Base-by-base conservation (phyloP, 2,797 vertebrate genomes). In the Enteromius viviparus region DNA sequence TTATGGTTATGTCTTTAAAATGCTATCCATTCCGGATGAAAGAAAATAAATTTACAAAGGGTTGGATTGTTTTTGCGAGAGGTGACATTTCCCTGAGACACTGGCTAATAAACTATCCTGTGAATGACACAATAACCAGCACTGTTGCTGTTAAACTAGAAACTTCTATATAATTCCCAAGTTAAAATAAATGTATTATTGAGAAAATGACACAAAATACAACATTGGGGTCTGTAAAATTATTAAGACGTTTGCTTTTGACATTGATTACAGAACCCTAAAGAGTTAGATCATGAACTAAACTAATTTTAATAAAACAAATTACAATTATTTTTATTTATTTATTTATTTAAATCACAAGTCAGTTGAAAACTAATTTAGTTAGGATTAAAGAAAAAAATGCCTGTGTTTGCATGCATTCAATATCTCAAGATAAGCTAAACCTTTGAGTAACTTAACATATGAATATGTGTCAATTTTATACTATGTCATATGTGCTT, bases 401-500 rank as follows among this genome's bases (percentile, higher is more conserved):
- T n/a, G 21, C 42, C 26, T 37, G 15, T 49, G 49, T 81, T 49
- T 49, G 45, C 12, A 64, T 26, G 69, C 79, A 72, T 64, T 81
- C 45, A 81, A 19, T 23, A 74, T 74, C 29, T 75, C 14, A 74
- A 74, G 62, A 82, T 76, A 66, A 76, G 29, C 49, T 32, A 42
- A 76, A 65, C 47, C n/a, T 37, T 65, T 82, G 21, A 76, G 17
- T 29, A 76, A 53, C 34, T 78, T 62, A n/a, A 83, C 75, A 47
- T 45, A 58, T 58, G 65, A 83, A 83, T 53, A 76, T 42, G 10
- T 34, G 40, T 60, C 81, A 78, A 53, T 60, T 69, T 70, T 83
- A 77, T 76, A 76, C 64, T 77, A 72, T 37, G 80, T 69, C 74
- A 83, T 10, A 76, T 40, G 19, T 78, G 82, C 65, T 69, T 83